Base-by-base conservation (phyloP, 1,140 invertebrate genomes). In the Lucilia cuprina region DNA sequence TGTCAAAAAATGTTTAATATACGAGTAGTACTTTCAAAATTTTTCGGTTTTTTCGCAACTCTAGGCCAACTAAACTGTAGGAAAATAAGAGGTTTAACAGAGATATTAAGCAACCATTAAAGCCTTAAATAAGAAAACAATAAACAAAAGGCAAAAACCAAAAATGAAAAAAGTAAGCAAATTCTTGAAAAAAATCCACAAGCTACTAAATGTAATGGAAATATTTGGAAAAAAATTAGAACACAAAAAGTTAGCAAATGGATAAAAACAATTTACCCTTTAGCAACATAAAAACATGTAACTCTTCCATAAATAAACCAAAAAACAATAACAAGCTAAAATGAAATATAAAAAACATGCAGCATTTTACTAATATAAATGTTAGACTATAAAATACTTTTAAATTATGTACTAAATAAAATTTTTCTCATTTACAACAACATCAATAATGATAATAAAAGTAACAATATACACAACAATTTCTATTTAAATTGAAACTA, bases 1-100 rank as follows among this genome's bases (percentile, higher is more conserved):
- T 78, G 75, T 78, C 75, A 78, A 78, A 78, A 60, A 70, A 1
- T 70, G n/a, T 70, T 70, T 70, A 70, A 70, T 70, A 70, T 70
- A 70, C n/a, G 19, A 70, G 65, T 60, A 60, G 55, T 25, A 70
- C 65, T 70, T 70, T 21, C n/a, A 7, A 70, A n/a, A 70, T 70
- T 70, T 60, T n/a, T n/a, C 14, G 55, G 14, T 60, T 60, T 60
- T n/a, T 25, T 25, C 19, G 0, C n/a, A 5, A 10, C 65, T 12
- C 65, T 21, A 70, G 17, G n/a, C 14, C 55, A 17, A 14, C 14
- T n/a, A n/a, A n/a, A 60, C n/a, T 47, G 35, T 17, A 78, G 47
- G 47, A 47, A 78, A n/a, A 17, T n/a, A 19, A 75, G 30, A 47
- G 75, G 75, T 78, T 78, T 78, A 78, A 78, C 41, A 47, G 7